Percentiles rank a stretch among this genome's conserved stretches.
These are phyloP conservation scores for Malurus alboscapulatus DNA, from an alignment of 2,113 vertebrate genomes.

Conservation along the genomic window DNA sequence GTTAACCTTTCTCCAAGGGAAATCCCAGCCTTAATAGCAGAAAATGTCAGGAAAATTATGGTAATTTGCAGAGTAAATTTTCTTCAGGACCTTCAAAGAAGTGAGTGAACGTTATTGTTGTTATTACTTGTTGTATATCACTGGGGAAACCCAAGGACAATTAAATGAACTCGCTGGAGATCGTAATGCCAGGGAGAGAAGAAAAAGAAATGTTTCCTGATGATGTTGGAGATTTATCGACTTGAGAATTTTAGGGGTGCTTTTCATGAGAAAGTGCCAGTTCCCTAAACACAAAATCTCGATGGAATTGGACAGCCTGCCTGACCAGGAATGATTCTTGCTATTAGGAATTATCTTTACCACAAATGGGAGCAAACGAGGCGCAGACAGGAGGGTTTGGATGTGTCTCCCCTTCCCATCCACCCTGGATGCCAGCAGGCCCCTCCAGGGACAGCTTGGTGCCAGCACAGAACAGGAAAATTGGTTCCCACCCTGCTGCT, in stretches of 20 bases:
- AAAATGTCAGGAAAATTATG: constrained; percentile 17
- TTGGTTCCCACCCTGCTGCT: neutral
- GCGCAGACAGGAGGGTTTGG: neutral
- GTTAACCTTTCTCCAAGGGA: constrained; percentile 4
- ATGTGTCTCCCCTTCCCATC: neutral
- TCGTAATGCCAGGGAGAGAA: neutral
- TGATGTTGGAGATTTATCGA: neutral
- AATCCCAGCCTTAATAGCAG: neutral
- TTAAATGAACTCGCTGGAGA: constrained; percentile 20
- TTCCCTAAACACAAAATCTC: neutral
- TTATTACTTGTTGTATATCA: constrained; percentile 1
- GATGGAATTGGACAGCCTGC: neutral
- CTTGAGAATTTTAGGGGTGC: neutral
- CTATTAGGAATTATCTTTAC: neutral
- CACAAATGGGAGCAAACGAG: neutral
- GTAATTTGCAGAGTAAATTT: neutral
- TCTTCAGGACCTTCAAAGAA: constrained; percentile 28
- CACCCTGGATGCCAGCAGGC: neutral
- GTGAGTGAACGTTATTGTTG: neutral
- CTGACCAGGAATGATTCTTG: neutral
- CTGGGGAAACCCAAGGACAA: constrained; percentile 43
- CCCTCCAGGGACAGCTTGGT: neutral
- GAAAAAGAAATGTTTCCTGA: neutral
- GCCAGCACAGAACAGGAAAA: neutral
- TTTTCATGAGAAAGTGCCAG: neutral